Evolutionary conservation across 2,797 vertebrate species (phyloP).

Genomic region (Tapirus indicus): DNA sequence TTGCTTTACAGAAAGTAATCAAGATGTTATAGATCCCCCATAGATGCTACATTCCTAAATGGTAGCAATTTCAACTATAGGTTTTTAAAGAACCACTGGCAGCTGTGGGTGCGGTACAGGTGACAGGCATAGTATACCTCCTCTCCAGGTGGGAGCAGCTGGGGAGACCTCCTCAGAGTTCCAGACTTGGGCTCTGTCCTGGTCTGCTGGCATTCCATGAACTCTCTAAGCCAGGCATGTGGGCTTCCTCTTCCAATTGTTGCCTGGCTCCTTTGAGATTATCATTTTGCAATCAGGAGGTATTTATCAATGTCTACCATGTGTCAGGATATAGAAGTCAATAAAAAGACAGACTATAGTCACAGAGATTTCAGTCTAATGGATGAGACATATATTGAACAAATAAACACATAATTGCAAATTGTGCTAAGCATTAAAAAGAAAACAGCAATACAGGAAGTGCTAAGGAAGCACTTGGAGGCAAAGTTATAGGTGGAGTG

Average conservation of each 20-base stretch:
- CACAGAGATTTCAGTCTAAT: background rate
- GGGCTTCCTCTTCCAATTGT: background rate
- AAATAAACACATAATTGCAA: background rate
- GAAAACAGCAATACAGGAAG: background rate
- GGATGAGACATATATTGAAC: background rate
- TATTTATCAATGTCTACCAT: background rate
- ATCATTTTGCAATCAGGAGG: background rate
- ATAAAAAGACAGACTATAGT: background rate
- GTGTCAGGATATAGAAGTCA: background rate
- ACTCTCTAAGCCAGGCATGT: background rate
- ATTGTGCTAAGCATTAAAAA: background rate
- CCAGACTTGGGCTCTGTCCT: background rate
- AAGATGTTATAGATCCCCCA: background rate
- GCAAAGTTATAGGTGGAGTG: background rate
- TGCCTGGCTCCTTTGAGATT: background rate
- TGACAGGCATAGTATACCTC: background rate
- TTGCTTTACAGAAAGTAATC: background rate
- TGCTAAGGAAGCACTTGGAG: background rate
- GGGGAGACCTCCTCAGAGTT: background rate
- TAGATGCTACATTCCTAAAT: background rate
- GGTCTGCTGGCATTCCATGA: background rate
- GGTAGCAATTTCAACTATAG: background rate
- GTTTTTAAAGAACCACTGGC: background rate
- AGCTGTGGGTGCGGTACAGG: no score
- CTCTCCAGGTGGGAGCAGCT: background rate